These are phyloP conservation scores for Cephalopachus bancanus DNA, from an alignment of 2,797 vertebrate genomes.

Conservation along the genomic window DNA sequence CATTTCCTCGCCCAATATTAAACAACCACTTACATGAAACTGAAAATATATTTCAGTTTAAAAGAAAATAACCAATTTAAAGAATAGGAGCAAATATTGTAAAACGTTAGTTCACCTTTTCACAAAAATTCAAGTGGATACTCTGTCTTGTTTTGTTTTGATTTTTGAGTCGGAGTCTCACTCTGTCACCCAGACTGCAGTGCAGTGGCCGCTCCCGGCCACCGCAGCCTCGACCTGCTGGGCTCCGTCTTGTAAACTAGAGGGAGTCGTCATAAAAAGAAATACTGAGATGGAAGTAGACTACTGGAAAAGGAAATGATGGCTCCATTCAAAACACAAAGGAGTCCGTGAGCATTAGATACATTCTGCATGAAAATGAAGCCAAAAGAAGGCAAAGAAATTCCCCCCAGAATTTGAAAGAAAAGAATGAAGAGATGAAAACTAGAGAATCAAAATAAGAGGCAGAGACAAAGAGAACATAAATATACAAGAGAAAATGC, in stretches of 20 bases:
- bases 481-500: not conserved
- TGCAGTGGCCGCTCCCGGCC: too few relatives aligned
- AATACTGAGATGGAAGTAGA: not conserved
- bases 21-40: not conserved
- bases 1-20: not conserved
- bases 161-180: too few relatives aligned
- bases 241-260: not conserved
- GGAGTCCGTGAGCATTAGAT: not conserved
- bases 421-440: not conserved
- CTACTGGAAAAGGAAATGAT: not conserved
- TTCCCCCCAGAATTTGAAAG: not conserved
- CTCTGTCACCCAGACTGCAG: too few relatives aligned
- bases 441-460: not conserved
- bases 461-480: not conserved
- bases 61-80: not conserved
- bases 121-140: not conserved
- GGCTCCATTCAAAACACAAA: not conserved
- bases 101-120: not conserved
- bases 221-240: too few relatives aligned
- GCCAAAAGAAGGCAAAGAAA: not conserved
- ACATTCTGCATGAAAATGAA: not conserved
- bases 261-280: not conserved
- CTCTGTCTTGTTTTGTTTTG: too few relatives aligned
- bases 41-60: not conserved
- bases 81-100: not conserved